phyloP scores from a whole-genome alignment of 2,113 vertebrate genomes.

The Pipa parva region DNA sequence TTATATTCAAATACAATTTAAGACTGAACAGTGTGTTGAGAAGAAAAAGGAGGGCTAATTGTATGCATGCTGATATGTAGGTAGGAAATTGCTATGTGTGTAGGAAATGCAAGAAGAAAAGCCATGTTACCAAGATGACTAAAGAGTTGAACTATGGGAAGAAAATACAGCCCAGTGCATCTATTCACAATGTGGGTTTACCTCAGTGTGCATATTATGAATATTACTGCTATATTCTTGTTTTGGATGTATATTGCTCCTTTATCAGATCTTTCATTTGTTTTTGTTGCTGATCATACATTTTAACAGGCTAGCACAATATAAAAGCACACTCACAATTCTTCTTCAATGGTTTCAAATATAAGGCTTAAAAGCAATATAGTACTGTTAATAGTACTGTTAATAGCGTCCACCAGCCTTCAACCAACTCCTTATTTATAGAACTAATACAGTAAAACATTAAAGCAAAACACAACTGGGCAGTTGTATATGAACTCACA shows the following conservation, averaged over 20 bases:
- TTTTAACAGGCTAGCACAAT: no score
- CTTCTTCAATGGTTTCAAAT: no score
- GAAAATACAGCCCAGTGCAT: constrained; percentile 45
- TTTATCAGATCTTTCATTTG: no score
- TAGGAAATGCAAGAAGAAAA: constrained; percentile 62
- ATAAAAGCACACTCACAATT: no score
- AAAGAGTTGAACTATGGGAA: constrained; percentile 58
- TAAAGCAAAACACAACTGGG: not conserved
- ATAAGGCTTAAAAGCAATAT: no score
- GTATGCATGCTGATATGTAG: constrained; percentile 74
- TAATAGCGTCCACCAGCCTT: not conserved
- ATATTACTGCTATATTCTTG: no score
- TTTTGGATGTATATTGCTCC: no score
- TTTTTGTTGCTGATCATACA: no score
- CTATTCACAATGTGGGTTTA: not conserved
- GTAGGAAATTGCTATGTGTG: constrained; percentile 71
- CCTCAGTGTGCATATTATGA: not conserved
- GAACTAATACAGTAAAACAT: not conserved
- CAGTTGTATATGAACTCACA: constrained; percentile 11
- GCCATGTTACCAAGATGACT: constrained; percentile 60
- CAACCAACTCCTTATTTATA: not conserved
- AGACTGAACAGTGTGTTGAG: constrained; percentile 80
- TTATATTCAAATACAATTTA: constrained; percentile 79
- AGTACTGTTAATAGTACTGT: no score
- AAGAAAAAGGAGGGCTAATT: constrained; percentile 66